A percentile compares a stretch with the other conserved stretches of the same genome.
phyloP scores from a whole-genome alignment of 2,113 vertebrate species.

The Macquaria australasica region DNA sequence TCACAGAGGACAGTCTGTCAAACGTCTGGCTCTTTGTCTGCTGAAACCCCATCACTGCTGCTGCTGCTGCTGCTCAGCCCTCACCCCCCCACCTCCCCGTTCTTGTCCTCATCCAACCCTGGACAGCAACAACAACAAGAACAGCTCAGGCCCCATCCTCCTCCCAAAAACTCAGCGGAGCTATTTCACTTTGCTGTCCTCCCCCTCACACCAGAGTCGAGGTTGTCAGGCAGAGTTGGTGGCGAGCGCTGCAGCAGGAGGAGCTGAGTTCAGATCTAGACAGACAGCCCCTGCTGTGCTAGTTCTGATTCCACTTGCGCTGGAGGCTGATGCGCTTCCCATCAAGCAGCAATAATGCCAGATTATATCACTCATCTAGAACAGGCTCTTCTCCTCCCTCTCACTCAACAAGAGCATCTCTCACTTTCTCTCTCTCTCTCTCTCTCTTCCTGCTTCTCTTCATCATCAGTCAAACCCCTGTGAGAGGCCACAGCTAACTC shows the following conservation, averaged over 20 bases:
- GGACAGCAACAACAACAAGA: conserved; percentile 61
- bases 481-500: conserved; percentile 57
- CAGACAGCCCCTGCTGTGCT: conserved; percentile 75
- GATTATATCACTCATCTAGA: conserved; percentile 78
- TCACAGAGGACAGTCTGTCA: conserved; percentile 61
- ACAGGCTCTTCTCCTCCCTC: conserved; percentile 64
- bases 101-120: conserved; percentile 72
- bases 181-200: conserved; percentile 55
- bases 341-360: conserved; percentile 78
- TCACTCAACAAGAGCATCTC: conserved; percentile 58
- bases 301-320: conserved; percentile 70
- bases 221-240: conserved; percentile 73
- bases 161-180: conserved; percentile 47
- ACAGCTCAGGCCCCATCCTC: conserved; percentile 45
- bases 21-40: conserved; percentile 68
- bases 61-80: conserved; percentile 13
- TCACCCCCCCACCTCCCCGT: conserved; percentile 5
- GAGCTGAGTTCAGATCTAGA: conserved; percentile 69
- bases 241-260: conserved; percentile 60
- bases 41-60: conserved; percentile 33
- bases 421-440: conserved; percentile 46
- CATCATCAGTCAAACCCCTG: conserved; percentile 56
- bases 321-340: conserved; percentile 71
- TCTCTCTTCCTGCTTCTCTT: conserved; percentile 37
- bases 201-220: conserved; percentile 58